phyloP scores from a whole-genome alignment of 2,113 vertebrate genomes.

The Mustelus asterias region DNA sequence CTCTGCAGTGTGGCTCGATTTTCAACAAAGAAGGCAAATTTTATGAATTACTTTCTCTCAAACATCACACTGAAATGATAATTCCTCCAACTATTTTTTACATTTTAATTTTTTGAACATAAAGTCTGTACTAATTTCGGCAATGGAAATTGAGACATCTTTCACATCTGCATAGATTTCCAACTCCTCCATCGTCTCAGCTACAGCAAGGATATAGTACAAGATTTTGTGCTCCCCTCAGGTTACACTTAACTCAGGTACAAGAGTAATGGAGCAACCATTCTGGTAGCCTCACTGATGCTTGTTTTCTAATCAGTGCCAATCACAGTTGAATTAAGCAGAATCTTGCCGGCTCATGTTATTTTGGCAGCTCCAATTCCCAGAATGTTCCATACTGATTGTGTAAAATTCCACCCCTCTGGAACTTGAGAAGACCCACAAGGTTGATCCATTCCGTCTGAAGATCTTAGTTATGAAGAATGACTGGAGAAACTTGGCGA shows the following conservation, averaged over 20 bases:
- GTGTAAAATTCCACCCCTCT: not conserved
- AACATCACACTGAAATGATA: not conserved
- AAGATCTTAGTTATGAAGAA: not conserved
- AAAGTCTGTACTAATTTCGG: not conserved
- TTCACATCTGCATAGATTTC: not conserved
- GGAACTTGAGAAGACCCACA: not conserved
- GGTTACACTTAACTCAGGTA: not conserved
- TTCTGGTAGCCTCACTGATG: not conserved
- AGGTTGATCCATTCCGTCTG: not conserved
- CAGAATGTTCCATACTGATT: not conserved
- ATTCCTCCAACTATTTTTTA: not conserved
- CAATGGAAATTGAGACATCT: not conserved
- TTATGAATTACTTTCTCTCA: not conserved
- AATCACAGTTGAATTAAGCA: slow-evolving; percentile 27
- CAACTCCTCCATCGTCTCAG: not conserved
- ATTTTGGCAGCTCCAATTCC: slow-evolving; percentile 3
- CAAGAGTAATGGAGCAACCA: not conserved
- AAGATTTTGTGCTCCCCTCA: not conserved
- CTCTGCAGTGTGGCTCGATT: too few relatives aligned
- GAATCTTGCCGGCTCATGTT: not conserved
- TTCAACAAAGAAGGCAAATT: not conserved
- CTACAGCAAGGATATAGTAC: not conserved
- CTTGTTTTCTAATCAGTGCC: slow-evolving; percentile 1
- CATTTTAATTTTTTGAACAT: not conserved
- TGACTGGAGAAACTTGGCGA: not conserved